Evolutionary conservation across 2,797 vertebrate species (phyloP), one percentile per base, ranked within the genome.

Genomic region (Gallirallus australis): DNA sequence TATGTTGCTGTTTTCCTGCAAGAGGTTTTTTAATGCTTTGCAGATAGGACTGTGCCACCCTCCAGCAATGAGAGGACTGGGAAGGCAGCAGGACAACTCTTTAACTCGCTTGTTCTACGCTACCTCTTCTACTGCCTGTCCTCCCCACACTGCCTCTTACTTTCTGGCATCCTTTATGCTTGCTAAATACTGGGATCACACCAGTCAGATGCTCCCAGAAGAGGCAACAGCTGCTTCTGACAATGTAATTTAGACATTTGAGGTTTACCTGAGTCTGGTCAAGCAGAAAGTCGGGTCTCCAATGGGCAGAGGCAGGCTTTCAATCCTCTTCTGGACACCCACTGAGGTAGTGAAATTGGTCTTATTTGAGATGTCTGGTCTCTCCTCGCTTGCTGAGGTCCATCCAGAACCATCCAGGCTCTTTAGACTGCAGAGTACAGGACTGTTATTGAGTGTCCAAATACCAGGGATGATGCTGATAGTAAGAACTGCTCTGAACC

Each of bases 251-350:
- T 33, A 68, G 69, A 53, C 9, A 8, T 15, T 6, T 54, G 53
- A 30, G 28, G 4, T 68, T 92, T 83, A 77, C 50, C 65, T 39
- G 82, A 86, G 76, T 31, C 48, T 81, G 64, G 61, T n/a, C 52
- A 66, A 64, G 56, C 52, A 10, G 39, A 11, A 33, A 42, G 11
- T 1, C 0, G 0, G 59, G n/a, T 61, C 33, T 87, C 64, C 64
- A 82, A 66, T 0, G 4, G 61, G 23, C 42, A 84, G 45, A 65
- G 5, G 4, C 12, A 8, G n/a, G 31, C 39, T 70, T 68, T 0
- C 0, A 37, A 27, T 77, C 23, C 48, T 70, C 48, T 83, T 91
- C 70, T 84, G 57, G 50, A 37, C 53, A 28, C 15, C 4, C 31
- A 14, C 13, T 33, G 28, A 12, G 23, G 42, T 63, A 31, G 18